Percentiles rank a stretch among this genome's conserved stretches.
phyloP scores from a whole-genome alignment of 2,113 vertebrate genomes.

The Channa argus region DNA sequence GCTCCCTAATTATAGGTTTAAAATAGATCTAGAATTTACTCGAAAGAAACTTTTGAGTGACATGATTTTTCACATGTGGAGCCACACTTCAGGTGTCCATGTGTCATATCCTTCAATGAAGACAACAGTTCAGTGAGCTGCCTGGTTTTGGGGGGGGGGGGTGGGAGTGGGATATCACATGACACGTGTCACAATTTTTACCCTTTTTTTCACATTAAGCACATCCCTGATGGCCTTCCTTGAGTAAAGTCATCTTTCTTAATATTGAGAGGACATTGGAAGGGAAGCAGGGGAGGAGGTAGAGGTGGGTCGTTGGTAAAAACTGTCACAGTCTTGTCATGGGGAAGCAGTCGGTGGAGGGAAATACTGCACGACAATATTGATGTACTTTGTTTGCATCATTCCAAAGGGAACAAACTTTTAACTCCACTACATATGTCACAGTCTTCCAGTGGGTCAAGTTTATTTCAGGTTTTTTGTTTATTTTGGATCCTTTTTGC shows the following conservation, averaged over 20 bases:
- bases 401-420: no score
- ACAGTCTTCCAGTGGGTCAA: no score
- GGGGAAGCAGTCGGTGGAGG: no score
- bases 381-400: no score
- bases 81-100: slow-evolving; percentile 43
- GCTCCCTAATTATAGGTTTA: slow-evolving; percentile 44
- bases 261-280: slow-evolving; percentile 27
- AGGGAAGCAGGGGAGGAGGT: slow-evolving; percentile 9
- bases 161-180: slow-evolving; percentile 5
- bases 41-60: slow-evolving; percentile 49
- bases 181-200: slow-evolving; percentile 44
- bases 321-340: no score
- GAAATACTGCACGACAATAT: no score
- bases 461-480: no score
- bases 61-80: slow-evolving; percentile 47
- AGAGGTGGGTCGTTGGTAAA: no score
- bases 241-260: slow-evolving; percentile 45
- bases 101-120: slow-evolving; percentile 54
- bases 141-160: neutral
- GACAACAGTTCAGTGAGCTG: slow-evolving; percentile 23
- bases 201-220: slow-evolving; percentile 53
- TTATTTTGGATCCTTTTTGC: no score
- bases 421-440: no score
- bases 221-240: slow-evolving; percentile 54
- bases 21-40: slow-evolving; percentile 50